Evolutionary conservation across 2,888 invertebrate species (phyloP).

Genomic region (Chymomyza fuscimana): DNA sequence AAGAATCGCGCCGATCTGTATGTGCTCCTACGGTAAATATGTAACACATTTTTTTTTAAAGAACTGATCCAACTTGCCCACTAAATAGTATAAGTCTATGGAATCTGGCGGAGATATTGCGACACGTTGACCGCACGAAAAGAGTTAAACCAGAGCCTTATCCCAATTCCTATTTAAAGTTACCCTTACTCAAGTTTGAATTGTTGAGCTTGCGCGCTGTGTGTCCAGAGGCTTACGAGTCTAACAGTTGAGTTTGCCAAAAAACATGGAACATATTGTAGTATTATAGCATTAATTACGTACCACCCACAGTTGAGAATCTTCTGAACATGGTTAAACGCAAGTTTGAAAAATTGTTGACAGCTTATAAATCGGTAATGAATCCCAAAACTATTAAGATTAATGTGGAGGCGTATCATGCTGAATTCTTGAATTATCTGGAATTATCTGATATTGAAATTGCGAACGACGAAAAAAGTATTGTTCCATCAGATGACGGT

Average conservation of each 20-base stretch:
- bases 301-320: constrained; percentile 42
- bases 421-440: constrained; percentile 33
- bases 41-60: no score
- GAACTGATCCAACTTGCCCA: neutral
- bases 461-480: no score
- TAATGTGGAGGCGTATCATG: constrained; percentile 51
- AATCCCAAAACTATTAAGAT: constrained; percentile 1
- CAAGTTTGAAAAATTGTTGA: constrained; percentile 48
- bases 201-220: constrained; percentile 53
- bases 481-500: no score
- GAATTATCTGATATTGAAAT: neutral
- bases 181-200: constrained; percentile 70
- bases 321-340: constrained; percentile 51
- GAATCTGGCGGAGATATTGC: constrained; percentile 74
- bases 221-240: constrained; percentile 63
- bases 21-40: constrained; percentile 68
- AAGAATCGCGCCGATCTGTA: constrained; percentile 70
- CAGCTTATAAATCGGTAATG: constrained; percentile 31
- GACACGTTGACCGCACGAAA: constrained; percentile 67
- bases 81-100: constrained; percentile 64
- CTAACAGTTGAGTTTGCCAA: constrained; percentile 52
- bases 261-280: neutral
- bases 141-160: constrained; percentile 52
- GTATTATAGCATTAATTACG: neutral
- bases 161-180: constrained; percentile 67